Conservation (phyloP, 2,113 vertebrate genomes). For the Bucco capensis region DNA sequence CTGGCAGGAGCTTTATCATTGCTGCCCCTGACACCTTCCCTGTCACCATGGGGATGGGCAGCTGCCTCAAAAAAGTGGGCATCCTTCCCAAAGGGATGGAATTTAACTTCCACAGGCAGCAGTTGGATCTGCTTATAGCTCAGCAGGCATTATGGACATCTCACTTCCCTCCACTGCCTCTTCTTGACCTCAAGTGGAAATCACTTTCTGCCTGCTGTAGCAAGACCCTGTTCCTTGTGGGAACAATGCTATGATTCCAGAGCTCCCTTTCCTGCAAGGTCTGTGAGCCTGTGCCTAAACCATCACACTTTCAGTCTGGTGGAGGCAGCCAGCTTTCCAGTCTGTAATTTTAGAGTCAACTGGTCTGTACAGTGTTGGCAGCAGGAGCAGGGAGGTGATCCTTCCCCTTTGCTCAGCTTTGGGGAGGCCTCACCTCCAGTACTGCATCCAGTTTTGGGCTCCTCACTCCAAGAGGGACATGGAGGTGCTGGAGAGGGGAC, state of each 20-base stretch:
- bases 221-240: not conserved
- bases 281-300: not conserved
- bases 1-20: accelerated
- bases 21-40: not conserved
- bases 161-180: not conserved
- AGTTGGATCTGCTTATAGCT: not conserved
- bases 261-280: not conserved
- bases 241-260: not conserved
- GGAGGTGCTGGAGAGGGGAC: no score
- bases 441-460: no score
- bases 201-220: not conserved
- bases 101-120: not conserved
- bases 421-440: no score
- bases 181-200: accelerated
- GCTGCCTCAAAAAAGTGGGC: accelerated
- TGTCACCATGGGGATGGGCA: accelerated
- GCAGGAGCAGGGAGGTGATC: no score
- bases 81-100: not conserved
- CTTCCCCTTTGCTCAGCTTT: no score
- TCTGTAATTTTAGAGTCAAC: not conserved
- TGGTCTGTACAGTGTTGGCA: not conserved
- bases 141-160: not conserved
- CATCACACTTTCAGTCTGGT: accelerated
- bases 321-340: not conserved
- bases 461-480: no score